Conservation (phyloP, 1,140 invertebrate species). For the Polypedilum vanderplanki region DNA sequence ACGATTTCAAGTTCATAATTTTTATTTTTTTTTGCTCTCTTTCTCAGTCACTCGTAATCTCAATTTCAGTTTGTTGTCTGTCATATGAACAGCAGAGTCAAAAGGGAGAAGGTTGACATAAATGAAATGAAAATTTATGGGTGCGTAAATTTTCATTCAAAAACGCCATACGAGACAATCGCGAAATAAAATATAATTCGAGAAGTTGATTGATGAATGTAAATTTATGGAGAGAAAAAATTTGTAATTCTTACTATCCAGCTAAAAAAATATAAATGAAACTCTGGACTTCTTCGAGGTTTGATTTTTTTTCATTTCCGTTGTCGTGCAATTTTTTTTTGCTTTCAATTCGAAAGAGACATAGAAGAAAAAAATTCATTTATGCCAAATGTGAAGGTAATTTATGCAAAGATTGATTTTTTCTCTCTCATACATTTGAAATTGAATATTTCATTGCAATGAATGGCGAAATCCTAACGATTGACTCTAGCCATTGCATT, state of each 20-base stretch:
- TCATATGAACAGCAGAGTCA: too few relatives aligned
- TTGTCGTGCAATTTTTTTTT: background rate
- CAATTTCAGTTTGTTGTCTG: too few relatives aligned
- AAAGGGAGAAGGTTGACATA: background rate
- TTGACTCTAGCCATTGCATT: too few relatives aligned
- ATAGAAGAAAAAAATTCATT: background rate
- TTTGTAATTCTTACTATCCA: constrained; percentile 7
- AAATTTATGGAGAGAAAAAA: background rate
- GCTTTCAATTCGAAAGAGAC: background rate
- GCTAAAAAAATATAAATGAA: background rate
- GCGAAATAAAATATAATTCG: background rate
- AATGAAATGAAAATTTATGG: constrained; percentile 1
- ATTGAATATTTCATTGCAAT: too few relatives aligned
- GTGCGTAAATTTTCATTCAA: background rate
- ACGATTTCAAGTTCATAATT: too few relatives aligned
- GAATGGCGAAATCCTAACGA: too few relatives aligned
- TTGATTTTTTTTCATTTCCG: background rate
- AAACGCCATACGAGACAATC: background rate
- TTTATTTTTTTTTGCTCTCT: too few relatives aligned
- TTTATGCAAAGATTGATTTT: too few relatives aligned
- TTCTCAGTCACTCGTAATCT: too few relatives aligned
- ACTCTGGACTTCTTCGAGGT: background rate
- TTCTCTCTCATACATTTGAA: too few relatives aligned
- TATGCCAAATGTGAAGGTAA: background rate
- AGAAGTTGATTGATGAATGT: constrained; percentile 1